These are phyloP conservation scores for Paralichthys olivaceus DNA, from an alignment of 2,113 vertebrate genomes.

Conservation along the genomic window DNA sequence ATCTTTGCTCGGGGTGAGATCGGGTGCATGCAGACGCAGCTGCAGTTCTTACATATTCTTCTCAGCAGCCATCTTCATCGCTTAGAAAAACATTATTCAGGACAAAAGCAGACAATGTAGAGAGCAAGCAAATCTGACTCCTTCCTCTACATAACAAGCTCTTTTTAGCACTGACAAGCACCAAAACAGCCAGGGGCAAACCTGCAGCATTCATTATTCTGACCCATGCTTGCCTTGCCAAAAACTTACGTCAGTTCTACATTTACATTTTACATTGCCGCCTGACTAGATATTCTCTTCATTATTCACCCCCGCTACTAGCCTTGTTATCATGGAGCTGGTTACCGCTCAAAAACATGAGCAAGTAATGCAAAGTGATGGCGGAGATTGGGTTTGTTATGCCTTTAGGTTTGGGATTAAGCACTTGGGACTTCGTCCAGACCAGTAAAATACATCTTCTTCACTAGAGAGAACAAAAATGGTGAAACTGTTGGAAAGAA, in stretches of 20 bases:
- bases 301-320: constrained; percentile 3
- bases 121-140: constrained; percentile 30
- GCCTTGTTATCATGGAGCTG: constrained; percentile 34
- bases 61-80: constrained; percentile 18
- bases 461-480: constrained; percentile 5
- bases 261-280: constrained; percentile 33
- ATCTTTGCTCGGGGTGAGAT: constrained; percentile 26
- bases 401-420: constrained; percentile 47
- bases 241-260: constrained; percentile 51
- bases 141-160: constrained; percentile 54
- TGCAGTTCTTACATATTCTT: constrained; percentile 41
- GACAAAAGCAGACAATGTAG: constrained; percentile 39
- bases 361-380: constrained; percentile 47
- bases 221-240: constrained; percentile 48
- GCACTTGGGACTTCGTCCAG: constrained; percentile 43
- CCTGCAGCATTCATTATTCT: constrained; percentile 53
- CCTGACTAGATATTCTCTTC: constrained; percentile 42
- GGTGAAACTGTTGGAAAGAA: constrained; percentile 4
- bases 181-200: constrained; percentile 58
- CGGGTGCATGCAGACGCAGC: background rate
- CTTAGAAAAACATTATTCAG: constrained; percentile 55
- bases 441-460: constrained; percentile 29
- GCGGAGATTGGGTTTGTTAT: constrained; percentile 22
- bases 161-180: constrained; percentile 55
- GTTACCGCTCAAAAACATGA: constrained; percentile 6